A percentile compares a stretch with the other conserved stretches of the same genome.
These are phyloP conservation scores for Alcis repandata DNA, from an alignment of 2,888 invertebrate genomes.

Conservation along the genomic window DNA sequence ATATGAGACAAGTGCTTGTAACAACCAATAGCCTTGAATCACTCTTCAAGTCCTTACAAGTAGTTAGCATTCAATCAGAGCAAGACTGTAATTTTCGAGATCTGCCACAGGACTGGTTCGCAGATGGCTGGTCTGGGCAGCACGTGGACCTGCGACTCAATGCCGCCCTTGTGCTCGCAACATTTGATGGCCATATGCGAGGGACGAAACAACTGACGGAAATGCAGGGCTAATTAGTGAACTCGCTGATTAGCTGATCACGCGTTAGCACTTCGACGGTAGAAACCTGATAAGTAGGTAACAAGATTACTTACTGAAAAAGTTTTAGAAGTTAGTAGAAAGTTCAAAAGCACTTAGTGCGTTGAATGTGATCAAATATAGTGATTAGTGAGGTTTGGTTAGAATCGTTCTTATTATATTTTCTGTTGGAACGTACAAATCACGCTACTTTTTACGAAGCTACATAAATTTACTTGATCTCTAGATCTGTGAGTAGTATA, in stretches of 20 bases:
- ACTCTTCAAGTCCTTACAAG: constrained; percentile 7
- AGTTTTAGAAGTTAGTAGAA: too few species aligned
- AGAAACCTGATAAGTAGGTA: not conserved
- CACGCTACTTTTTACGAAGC: too few species aligned
- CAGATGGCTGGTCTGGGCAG: constrained; percentile 52
- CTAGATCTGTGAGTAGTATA: too few species aligned
- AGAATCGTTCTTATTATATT: too few species aligned
- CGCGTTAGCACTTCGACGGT: constrained; percentile 7
- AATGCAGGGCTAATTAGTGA: constrained; percentile 35
- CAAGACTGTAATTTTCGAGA: constrained; percentile 39
- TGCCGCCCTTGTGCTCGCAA: constrained; percentile 73
- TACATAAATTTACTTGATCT: too few species aligned
- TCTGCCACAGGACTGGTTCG: constrained; percentile 26
- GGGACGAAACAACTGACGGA: constrained; percentile 36
- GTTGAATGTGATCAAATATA: too few species aligned
- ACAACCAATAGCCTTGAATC: not conserved
- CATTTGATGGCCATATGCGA: constrained; percentile 75
- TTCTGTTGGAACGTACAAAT: too few species aligned
- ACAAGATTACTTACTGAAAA: too few species aligned
- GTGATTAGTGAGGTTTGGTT: too few species aligned
- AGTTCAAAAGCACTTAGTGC: too few species aligned
- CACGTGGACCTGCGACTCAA: constrained; percentile 60
- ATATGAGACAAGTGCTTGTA: not conserved
- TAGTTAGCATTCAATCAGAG: constrained; percentile 40
- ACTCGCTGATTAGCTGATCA: constrained; percentile 29